phyloP scores from a whole-genome alignment of 2,888 invertebrate genomes.

The Pyrrhosoma nymphula region DNA sequence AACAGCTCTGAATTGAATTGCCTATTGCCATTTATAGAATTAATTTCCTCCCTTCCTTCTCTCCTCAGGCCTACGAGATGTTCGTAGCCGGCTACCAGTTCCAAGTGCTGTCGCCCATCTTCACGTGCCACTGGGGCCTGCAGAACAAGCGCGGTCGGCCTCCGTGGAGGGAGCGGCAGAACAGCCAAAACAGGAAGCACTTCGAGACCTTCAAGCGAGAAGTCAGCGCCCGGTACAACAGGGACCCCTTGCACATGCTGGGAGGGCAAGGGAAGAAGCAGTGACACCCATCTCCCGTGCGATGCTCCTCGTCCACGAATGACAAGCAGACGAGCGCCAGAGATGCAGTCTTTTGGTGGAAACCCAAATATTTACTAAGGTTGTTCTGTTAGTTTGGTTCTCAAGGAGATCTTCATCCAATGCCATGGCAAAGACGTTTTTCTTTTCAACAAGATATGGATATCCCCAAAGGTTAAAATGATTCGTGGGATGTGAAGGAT shows the following conservation, averaged over 20 bases:
- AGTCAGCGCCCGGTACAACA: conserved; percentile 87
- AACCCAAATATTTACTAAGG: too few species aligned
- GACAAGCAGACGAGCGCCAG: too few species aligned
- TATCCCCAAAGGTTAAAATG: not conserved
- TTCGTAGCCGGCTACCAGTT: conserved; percentile 93
- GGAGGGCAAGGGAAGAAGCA: conserved; percentile 68
- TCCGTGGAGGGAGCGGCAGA: conserved; percentile 92
- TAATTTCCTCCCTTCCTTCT: conserved; percentile 55
- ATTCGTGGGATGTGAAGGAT: not conserved
- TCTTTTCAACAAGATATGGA: not conserved
- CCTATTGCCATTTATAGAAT: not conserved
- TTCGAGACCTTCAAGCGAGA: conserved; percentile 92
- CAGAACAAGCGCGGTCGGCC: conserved; percentile 89
- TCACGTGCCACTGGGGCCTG: conserved; percentile 94
- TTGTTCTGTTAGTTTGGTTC: not conserved
- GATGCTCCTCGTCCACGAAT: not conserved
- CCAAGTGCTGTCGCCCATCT: conserved; percentile 91
- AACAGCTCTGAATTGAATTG: too few species aligned
- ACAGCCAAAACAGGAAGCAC: conserved; percentile 88
- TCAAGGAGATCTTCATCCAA: not conserved
- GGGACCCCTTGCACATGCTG: conserved; percentile 83
- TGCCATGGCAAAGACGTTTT: not conserved
- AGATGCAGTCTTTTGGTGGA: too few species aligned
- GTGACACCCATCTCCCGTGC: not conserved
- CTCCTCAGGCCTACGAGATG: conserved; percentile 93